Percentiles rank a stretch among this genome's conserved stretches.
These are phyloP conservation scores for Piaya cayana DNA, from an alignment of 2,113 vertebrate genomes.

Conservation along the genomic window DNA sequence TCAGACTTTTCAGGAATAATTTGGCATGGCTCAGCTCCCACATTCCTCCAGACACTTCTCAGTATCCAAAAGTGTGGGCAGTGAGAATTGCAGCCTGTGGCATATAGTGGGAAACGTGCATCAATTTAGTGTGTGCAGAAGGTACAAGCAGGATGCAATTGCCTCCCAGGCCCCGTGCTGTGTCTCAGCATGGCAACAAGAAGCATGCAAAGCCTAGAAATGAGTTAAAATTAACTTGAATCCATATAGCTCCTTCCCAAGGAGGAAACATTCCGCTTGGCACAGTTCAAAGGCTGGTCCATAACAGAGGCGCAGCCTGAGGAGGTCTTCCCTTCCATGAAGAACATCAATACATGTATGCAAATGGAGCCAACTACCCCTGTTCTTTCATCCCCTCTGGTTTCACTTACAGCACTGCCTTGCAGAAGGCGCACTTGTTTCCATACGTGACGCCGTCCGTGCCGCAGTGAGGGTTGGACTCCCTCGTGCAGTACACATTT, in stretches of 20 bases:
- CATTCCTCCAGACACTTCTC: constrained; percentile 30
- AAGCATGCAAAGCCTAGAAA: neutral
- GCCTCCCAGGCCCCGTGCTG: constrained; percentile 2
- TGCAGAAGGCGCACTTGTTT: constrained; percentile 78
- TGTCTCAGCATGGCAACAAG: constrained; percentile 20
- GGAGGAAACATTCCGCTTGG: neutral
- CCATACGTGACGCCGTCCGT: constrained; percentile 74
- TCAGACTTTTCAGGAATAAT: constrained; percentile 44
- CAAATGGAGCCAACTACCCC: neutral
- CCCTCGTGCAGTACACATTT: constrained; percentile 71
- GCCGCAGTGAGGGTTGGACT: constrained; percentile 77
- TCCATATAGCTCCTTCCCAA: neutral
- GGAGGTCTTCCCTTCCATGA: neutral
- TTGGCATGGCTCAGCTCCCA: constrained; percentile 19
- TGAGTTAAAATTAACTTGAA: constrained; percentile 1
- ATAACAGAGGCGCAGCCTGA: neutral
- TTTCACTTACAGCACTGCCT: constrained; percentile 74
- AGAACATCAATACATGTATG: rapidly evolving
- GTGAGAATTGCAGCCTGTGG: constrained; percentile 44
- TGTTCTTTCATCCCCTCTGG: neutral
- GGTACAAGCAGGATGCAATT: neutral
- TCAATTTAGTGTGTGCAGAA: neutral
- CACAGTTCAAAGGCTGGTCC: neutral
- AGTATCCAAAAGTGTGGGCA: constrained; percentile 31
- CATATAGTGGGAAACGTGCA: neutral